These are phyloP conservation scores for Alcedo quadribrachys DNA, from an alignment of 2,797 vertebrate species.

Conservation along the genomic window DNA sequence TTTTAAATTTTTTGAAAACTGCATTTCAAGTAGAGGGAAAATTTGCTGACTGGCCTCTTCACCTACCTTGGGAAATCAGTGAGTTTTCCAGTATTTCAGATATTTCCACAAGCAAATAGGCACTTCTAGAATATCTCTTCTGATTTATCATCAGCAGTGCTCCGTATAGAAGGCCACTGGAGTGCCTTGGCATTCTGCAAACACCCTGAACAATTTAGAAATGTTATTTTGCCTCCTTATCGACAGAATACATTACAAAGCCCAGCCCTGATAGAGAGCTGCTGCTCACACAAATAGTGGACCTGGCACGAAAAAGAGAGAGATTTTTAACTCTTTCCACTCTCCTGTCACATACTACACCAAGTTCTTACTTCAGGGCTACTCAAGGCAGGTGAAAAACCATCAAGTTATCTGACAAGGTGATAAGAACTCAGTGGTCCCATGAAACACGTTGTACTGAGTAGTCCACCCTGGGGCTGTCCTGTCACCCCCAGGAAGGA, in stretches of 20 bases:
- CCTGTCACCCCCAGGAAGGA: background rate
- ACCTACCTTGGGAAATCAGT: slow-evolving; percentile 47
- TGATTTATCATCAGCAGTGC: slow-evolving; percentile 40
- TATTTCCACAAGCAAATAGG: slow-evolving; percentile 65
- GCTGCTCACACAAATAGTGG: slow-evolving; percentile 28
- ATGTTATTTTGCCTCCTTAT: slow-evolving; percentile 63
- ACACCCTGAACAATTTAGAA: slow-evolving; percentile 66
- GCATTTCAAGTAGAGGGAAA: slow-evolving; percentile 39
- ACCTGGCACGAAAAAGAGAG: slow-evolving; percentile 7
- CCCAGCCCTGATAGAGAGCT: slow-evolving; percentile 60
- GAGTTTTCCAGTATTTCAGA: slow-evolving; percentile 62
- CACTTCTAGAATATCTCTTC: slow-evolving; percentile 51
- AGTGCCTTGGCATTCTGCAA: slow-evolving; percentile 62
- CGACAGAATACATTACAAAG: slow-evolving; percentile 61
- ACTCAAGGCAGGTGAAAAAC: background rate
- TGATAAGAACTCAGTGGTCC: background rate
- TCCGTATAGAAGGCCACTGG: slow-evolving; percentile 39
- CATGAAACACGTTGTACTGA: rapidly evolving
- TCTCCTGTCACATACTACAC: background rate
- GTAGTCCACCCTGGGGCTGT: background rate
- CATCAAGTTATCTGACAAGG: background rate
- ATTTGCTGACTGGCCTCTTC: slow-evolving; percentile 39
- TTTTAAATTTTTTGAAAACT: slow-evolving; percentile 45
- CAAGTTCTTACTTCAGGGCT: background rate
- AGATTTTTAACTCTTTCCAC: slow-evolving; percentile 39